These are phyloP conservation scores for Emys orbicularis DNA, from an alignment of 2,797 vertebrate genomes.

Conservation along the genomic window DNA sequence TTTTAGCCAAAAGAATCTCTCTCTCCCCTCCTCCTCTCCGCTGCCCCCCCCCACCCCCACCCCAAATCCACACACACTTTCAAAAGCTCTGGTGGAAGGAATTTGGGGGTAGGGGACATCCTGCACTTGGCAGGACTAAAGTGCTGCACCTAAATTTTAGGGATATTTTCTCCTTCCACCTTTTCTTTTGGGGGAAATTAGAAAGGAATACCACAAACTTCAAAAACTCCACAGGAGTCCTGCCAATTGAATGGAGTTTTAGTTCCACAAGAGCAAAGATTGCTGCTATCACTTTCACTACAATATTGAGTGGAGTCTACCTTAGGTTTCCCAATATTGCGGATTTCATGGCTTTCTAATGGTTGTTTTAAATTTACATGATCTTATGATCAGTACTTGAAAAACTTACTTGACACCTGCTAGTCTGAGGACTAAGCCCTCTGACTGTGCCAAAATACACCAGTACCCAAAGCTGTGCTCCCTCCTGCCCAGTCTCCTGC, in stretches of 20 bases:
- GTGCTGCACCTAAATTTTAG: not conserved
- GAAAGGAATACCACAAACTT: not conserved
- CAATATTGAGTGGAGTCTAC: not conserved
- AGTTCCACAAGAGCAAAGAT: not conserved
- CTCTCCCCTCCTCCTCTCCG: slow-evolving; percentile 55
- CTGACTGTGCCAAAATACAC: no score
- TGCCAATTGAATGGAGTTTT: not conserved
- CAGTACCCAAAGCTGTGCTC: no score
- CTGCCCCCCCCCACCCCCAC: no score
- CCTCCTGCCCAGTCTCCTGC: not conserved
- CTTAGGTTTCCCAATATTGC: not conserved
- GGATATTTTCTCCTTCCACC: not conserved
- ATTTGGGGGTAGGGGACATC: not conserved
- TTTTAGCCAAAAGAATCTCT: slow-evolving; percentile 43
- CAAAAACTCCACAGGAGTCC: not conserved
- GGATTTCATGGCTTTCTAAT: not conserved
- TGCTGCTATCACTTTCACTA: not conserved
- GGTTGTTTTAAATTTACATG: not conserved
- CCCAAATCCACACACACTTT: not conserved
- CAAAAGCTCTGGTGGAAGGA: slow-evolving; percentile 33
- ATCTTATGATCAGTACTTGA: not conserved
- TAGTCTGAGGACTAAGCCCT: not conserved
- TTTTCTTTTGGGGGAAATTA: not conserved
- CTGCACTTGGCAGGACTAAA: not conserved
- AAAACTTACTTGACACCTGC: not conserved